These are phyloP conservation scores for Urechis unicinctus DNA, from an alignment of 2,888 invertebrate species.

Conservation along the genomic window DNA sequence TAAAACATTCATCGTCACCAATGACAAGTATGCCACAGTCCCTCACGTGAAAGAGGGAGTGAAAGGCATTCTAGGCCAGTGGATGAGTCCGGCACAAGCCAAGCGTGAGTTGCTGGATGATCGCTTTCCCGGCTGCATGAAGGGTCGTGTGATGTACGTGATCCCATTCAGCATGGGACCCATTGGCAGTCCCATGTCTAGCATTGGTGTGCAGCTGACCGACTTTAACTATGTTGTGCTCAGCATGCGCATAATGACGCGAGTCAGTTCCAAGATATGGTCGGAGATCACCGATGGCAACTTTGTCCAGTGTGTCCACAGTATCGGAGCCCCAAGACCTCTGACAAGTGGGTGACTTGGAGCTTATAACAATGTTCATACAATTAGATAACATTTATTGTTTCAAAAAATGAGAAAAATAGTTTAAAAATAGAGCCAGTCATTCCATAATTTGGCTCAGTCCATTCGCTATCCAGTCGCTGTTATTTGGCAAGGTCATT, in stretches of 20 bases:
- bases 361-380: too few species aligned
- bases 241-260: slow-evolving; percentile 31
- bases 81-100: slow-evolving; percentile 25
- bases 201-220: slow-evolving; percentile 29
- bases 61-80: slow-evolving; percentile 24
- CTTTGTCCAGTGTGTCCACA: slow-evolving; percentile 28
- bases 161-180: slow-evolving; percentile 35
- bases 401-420: too few species aligned
- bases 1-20: slow-evolving; percentile 28
- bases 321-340: slow-evolving; percentile 26
- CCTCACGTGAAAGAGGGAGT: slow-evolving; percentile 21
- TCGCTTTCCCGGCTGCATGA: slow-evolving; percentile 30
- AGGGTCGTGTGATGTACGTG: slow-evolving; percentile 31
- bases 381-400: too few species aligned
- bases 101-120: slow-evolving; percentile 15
- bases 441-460: too few species aligned
- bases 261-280: slow-evolving; percentile 21
- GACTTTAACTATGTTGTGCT: slow-evolving; percentile 31
- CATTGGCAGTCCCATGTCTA: slow-evolving; percentile 27
- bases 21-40: slow-evolving; percentile 20
- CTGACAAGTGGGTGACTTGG: slow-evolving; percentile 17
- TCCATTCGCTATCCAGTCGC: too few species aligned
- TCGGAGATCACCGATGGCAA: too few species aligned
- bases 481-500: too few species aligned
- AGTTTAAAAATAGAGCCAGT: too few species aligned